These are phyloP conservation scores for Herpetotheres cachinnans DNA, from an alignment of 2,113 vertebrate genomes.

Conservation along the genomic window DNA sequence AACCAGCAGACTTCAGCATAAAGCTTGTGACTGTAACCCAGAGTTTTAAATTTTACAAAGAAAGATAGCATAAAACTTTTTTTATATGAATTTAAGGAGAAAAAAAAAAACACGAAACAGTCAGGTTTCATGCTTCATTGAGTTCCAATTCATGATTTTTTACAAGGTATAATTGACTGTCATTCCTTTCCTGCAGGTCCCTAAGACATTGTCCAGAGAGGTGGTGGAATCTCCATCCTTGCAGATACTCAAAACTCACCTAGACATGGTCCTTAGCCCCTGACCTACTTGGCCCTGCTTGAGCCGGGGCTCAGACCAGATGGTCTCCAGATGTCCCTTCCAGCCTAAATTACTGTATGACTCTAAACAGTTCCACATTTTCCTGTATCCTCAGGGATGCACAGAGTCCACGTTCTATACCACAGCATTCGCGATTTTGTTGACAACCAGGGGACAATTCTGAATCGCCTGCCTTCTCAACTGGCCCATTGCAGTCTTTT, in stretches of 20 bases:
- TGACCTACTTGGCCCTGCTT: background rate
- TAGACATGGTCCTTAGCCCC: fast-evolving
- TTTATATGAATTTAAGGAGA: background rate
- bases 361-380: background rate
- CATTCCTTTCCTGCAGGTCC: background rate
- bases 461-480: fast-evolving
- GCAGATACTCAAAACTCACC: background rate
- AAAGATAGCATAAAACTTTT: background rate
- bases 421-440: background rate
- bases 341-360: background rate
- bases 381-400: background rate
- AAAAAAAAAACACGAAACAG: background rate
- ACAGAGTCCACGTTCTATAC: fast-evolving
- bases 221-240: background rate
- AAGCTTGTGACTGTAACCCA: background rate
- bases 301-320: background rate
- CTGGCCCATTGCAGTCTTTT: fast-evolving
- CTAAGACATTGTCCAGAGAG: background rate
- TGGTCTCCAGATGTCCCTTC: background rate
- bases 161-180: background rate
- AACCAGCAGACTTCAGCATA: slow-evolving; percentile 3
- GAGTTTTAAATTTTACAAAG: background rate
- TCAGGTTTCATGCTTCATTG: background rate
- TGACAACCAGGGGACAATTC: background rate
- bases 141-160: background rate